Percentiles rank a stretch among this genome's conserved stretches.
Evolutionary conservation across 1,140 invertebrate species (phyloP).

Genomic region (Caenorhabditis briggsae): DNA sequence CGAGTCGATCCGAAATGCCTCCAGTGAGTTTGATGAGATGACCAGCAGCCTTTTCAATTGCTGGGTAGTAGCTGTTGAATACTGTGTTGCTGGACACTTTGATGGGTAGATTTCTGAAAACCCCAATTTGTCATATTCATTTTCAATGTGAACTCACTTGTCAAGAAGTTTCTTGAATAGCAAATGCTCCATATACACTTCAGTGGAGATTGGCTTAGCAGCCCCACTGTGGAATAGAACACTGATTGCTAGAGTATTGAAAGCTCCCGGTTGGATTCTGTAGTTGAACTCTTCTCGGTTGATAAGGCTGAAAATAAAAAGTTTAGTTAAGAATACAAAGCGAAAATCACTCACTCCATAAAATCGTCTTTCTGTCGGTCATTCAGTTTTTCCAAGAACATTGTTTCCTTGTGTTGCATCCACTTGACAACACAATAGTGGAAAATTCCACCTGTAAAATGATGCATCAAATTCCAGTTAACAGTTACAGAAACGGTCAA

Average conservation of each 20-base stretch:
- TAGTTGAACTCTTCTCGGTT: conserved; percentile 42
- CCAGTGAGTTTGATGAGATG: conserved; percentile 9
- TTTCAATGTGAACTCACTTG: conserved; percentile 18
- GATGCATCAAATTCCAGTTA: not conserved
- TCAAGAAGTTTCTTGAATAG: conserved; percentile 25
- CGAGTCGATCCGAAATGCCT: conserved; percentile 2
- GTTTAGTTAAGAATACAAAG: not conserved
- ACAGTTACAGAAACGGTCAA: too few relatives aligned
- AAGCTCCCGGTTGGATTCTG: conserved; percentile 28
- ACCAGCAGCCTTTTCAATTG: not conserved
- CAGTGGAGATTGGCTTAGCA: not conserved
- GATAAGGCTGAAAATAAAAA: conserved; percentile 3
- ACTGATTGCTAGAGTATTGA: conserved; percentile 18
- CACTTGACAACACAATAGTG: conserved; percentile 39
- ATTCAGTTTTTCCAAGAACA: not conserved
- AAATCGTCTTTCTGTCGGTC: not conserved
- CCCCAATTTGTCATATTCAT: not conserved
- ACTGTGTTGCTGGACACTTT: conserved; percentile 35
- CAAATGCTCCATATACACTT: conserved; percentile 31
- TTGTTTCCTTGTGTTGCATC: conserved; percentile 42
- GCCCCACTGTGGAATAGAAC: not conserved
- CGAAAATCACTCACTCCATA: not conserved
- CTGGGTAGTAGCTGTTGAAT: conserved; percentile 5
- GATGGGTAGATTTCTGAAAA: conserved; percentile 42
- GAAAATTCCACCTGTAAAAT: not conserved